phyloP scores from a whole-genome alignment of 2,113 vertebrate genomes.

The Oncorhynchus nerka region DNA sequence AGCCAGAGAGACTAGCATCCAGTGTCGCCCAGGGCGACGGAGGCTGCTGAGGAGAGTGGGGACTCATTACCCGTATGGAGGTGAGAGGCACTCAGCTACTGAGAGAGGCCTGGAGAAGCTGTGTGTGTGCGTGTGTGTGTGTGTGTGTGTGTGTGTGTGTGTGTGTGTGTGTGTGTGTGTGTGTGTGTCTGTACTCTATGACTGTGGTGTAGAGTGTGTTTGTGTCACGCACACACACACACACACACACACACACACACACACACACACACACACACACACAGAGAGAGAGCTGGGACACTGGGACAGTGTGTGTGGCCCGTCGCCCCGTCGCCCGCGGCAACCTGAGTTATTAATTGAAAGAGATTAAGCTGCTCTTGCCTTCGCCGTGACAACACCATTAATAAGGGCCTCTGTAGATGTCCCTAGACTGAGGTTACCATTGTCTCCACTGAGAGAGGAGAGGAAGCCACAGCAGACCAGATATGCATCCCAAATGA shows the following conservation, averaged over 20 bases:
- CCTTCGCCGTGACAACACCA: constrained; percentile 25
- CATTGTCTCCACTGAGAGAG: not conserved
- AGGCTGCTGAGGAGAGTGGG: not conserved
- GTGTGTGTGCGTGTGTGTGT: not conserved
- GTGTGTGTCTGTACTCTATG: too few relatives aligned
- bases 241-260: too few relatives aligned
- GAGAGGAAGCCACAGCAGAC: not conserved
- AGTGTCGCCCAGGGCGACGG: not conserved
- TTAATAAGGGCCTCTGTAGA: constrained; percentile 17
- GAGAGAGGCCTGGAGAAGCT: not conserved
- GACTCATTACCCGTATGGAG: constrained; percentile 12
- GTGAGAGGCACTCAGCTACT: constrained; percentile 1
- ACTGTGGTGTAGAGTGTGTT: not conserved
- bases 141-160: not conserved
- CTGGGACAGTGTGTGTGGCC: constrained; percentile 6
- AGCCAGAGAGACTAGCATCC: too few relatives aligned
- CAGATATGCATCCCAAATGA: not conserved
- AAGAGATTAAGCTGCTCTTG: constrained; percentile 29
- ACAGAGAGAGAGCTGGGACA: not conserved
- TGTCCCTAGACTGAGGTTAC: constrained; percentile 6
- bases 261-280: not conserved
- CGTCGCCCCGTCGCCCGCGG: not conserved
- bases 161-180: too few relatives aligned
- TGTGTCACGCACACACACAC: not conserved
- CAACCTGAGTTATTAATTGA: constrained; percentile 26